Conservation (phyloP, 53 echinoderm and acorn worm genomes). For the Actinopyga echinites region DNA sequence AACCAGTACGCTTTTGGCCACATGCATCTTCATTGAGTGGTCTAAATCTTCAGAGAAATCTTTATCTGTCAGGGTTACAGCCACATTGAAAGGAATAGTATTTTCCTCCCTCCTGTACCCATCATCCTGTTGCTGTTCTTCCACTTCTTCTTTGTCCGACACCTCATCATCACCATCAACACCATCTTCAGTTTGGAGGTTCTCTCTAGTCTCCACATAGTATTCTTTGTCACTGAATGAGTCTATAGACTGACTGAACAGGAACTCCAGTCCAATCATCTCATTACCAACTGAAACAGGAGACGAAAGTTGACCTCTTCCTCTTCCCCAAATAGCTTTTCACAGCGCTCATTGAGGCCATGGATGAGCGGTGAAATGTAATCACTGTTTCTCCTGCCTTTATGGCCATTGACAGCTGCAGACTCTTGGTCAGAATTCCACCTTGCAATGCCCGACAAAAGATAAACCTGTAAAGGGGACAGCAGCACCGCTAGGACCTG, state of each 20-base stretch:
- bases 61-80: neutral
- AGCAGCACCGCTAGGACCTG: constrained; percentile 41
- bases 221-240: neutral
- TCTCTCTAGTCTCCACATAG: constrained; percentile 17
- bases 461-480: constrained; percentile 63
- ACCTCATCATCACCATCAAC: constrained; percentile 45
- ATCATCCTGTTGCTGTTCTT: neutral
- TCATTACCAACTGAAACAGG: constrained; percentile 15
- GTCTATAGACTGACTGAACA: constrained; percentile 51
- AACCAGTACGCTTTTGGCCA: constrained; percentile 11
- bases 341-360: constrained; percentile 53
- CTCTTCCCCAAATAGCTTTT: constrained; percentile 50
- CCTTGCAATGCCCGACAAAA: constrained; percentile 50
- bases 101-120: neutral
- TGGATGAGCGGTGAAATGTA: constrained; percentile 44
- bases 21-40: constrained; percentile 7
- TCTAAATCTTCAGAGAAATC: neutral
- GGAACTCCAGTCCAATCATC: constrained; percentile 52
- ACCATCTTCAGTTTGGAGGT: constrained; percentile 7
- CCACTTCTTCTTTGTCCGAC: constrained; percentile 2
- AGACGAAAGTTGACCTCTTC: constrained; percentile 57
- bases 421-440: constrained; percentile 57
- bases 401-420: constrained; percentile 44
- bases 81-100: neutral
- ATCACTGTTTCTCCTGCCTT: constrained; percentile 21